Evolutionary conservation across 1,140 invertebrate species (phyloP).

Genomic region (Druon quercuslanigerum): DNA sequence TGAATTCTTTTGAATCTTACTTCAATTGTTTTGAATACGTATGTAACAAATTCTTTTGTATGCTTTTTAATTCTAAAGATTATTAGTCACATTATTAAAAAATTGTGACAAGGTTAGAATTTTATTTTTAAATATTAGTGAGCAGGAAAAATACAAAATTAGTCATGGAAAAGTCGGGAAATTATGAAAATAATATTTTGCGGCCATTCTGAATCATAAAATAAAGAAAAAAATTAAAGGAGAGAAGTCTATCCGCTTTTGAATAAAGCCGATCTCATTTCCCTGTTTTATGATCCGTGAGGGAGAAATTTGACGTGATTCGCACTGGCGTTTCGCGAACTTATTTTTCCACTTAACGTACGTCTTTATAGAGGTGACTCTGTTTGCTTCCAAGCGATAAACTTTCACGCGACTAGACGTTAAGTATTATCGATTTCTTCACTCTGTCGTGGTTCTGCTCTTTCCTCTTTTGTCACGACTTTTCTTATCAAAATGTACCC

Average conservation of each 20-base stretch:
- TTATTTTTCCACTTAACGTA: slow-evolving; percentile 30
- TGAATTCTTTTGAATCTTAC: no score
- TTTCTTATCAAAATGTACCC: slow-evolving; percentile 7
- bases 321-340: slow-evolving; percentile 27
- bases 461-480: slow-evolving; percentile 13
- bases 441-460: slow-evolving; percentile 7
- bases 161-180: no score
- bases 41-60: no score
- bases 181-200: no score
- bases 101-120: no score
- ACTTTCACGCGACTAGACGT: slow-evolving; percentile 16
- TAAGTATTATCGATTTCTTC: slow-evolving; percentile 25
- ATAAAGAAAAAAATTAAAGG: no score
- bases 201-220: no score
- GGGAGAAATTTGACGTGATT: neutral
- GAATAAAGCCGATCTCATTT: neutral
- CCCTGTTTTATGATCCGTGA: neutral
- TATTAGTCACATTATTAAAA: no score
- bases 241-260: neutral
- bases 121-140: no score
- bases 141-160: no score
- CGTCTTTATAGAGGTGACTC: slow-evolving; percentile 26
- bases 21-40: no score
- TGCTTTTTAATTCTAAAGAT: no score
- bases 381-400: slow-evolving; percentile 29